phyloP scores from a whole-genome alignment of 2,888 invertebrate genomes.

The Merodon equestris region DNA sequence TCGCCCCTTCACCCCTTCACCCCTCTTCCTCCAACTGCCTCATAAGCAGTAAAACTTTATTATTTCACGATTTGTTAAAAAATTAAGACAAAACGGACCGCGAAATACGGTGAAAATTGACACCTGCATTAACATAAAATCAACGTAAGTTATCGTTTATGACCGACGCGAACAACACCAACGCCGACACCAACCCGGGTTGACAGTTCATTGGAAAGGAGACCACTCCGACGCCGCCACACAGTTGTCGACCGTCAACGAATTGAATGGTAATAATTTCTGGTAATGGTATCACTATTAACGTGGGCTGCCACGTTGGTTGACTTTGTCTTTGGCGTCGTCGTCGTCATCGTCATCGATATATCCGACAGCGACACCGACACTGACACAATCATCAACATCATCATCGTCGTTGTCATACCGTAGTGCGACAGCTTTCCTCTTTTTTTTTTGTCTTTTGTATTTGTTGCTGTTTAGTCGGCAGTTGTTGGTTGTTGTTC shows the following conservation, averaged over 20 bases:
- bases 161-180: constrained; percentile 16
- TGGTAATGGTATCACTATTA: constrained; percentile 61
- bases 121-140: constrained; percentile 68
- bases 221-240: constrained; percentile 4
- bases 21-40: no score
- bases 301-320: constrained; percentile 46
- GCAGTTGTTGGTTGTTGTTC: constrained; percentile 37
- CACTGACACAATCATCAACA: constrained; percentile 52
- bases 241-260: constrained; percentile 28
- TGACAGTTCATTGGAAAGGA: constrained; percentile 11
- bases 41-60: constrained; percentile 56
- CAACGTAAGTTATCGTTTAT: constrained; percentile 66
- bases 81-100: constrained; percentile 64
- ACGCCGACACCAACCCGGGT: no score
- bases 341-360: constrained; percentile 54
- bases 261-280: constrained; percentile 65
- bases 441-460: no score
- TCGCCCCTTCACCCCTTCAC: no score
- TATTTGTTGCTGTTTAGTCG: neutral
- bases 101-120: constrained; percentile 58
- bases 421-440: neutral
- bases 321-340: constrained; percentile 48
- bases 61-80: constrained; percentile 66
- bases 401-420: constrained; percentile 30
- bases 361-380: constrained; percentile 61